These are phyloP conservation scores for Cancer borealis DNA, from an alignment of 2,888 invertebrate species.

Conservation along the genomic window DNA sequence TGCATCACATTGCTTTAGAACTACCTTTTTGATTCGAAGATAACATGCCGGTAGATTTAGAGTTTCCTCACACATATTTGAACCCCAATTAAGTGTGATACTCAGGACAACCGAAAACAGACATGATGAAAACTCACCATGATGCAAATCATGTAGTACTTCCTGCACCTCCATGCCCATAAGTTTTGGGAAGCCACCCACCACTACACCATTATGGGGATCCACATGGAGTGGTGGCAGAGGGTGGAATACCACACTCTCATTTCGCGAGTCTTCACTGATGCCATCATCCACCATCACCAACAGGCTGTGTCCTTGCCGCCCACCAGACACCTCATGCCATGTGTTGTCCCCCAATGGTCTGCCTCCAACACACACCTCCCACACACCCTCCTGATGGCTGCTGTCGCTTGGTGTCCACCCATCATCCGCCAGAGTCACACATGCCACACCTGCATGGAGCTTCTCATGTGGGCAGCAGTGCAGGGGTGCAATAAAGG, in stretches of 20 bases:
- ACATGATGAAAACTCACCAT: constrained; percentile 42
- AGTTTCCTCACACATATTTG: too few species aligned
- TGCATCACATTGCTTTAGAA: too few species aligned
- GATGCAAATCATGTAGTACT: constrained; percentile 58
- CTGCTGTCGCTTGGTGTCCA: not conserved
- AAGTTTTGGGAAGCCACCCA: constrained; percentile 63
- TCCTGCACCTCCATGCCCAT: constrained; percentile 27
- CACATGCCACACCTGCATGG: constrained; percentile 42
- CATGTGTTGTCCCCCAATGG: constrained; percentile 62
- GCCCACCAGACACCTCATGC: constrained; percentile 63
- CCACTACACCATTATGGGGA: constrained; percentile 50
- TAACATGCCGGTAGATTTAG: too few species aligned
- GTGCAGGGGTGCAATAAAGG: not conserved
- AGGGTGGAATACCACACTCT: not conserved
- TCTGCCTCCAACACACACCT: constrained; percentile 34
- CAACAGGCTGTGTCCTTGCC: constrained; percentile 66
- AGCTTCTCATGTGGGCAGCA: not conserved
- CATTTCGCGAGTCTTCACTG: not conserved
- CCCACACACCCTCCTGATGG: not conserved
- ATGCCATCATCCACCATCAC: constrained; percentile 68
- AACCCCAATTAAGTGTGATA: too few species aligned
- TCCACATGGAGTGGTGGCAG: constrained; percentile 42
- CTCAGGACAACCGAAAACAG: too few species aligned
- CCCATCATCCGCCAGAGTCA: not conserved
- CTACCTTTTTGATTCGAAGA: too few species aligned